phyloP scores from a whole-genome alignment of 2,113 vertebrate genomes.

The Ploceus nigricollis region DNA sequence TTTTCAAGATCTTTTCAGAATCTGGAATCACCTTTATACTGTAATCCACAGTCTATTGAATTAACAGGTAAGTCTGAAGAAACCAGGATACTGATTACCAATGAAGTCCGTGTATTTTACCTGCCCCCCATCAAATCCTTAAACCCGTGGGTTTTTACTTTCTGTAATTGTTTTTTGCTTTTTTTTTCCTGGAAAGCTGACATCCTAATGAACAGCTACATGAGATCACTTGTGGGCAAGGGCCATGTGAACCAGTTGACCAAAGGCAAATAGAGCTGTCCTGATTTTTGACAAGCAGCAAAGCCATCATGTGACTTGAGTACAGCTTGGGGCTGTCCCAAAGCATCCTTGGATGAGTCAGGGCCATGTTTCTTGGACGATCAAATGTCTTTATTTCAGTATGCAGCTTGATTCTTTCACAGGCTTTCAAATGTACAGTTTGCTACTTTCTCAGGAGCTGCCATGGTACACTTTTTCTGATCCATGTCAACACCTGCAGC shows the following conservation, averaged over 20 bases:
- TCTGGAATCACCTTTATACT: not conserved
- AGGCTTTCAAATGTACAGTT: not conserved
- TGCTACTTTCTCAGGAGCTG: not conserved
- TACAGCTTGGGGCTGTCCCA: not conserved
- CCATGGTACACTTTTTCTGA: not conserved
- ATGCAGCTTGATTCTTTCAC: not conserved
- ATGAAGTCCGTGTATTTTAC: not conserved
- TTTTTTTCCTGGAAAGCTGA: accelerated
- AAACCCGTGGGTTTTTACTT: not conserved
- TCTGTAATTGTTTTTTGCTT: not conserved
- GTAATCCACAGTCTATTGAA: not conserved
- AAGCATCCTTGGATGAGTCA: constrained; percentile 17
- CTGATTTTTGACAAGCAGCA: not conserved
- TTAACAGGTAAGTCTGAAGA: not conserved
- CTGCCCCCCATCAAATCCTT: not conserved
- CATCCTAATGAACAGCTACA: not conserved
- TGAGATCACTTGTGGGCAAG: not conserved
- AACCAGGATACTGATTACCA: not conserved
- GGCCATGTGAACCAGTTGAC: not conserved
- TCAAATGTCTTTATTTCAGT: not conserved
- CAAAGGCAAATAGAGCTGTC: not conserved
- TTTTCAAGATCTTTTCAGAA: not conserved
- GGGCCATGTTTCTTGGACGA: not conserved
- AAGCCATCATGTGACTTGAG: not conserved
- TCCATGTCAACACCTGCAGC: not conserved